Percentiles rank a stretch among this genome's conserved stretches.
Conservation (phyloP, 2,888 invertebrate species). For the Stenodema calcarata region DNA sequence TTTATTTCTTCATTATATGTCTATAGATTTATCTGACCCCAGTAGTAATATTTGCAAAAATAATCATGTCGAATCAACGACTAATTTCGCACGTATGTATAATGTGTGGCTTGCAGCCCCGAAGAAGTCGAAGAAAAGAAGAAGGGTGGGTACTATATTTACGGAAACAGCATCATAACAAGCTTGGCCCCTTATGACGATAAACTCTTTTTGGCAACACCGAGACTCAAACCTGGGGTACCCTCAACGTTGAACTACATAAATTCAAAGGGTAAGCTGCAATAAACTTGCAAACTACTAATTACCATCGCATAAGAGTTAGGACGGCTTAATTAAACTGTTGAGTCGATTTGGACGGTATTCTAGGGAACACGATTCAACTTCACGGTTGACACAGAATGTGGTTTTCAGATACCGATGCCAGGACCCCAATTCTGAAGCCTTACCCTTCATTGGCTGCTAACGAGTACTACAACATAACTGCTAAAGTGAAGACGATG, state of each 20-base stretch:
- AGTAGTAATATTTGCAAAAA: not conserved
- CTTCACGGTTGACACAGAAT: too few species aligned
- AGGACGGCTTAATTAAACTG: too few species aligned
- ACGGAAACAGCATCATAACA: slow-evolving; percentile 57
- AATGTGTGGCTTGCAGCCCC: not conserved
- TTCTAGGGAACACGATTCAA: too few species aligned
- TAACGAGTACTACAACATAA: slow-evolving; percentile 53
- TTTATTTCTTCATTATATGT: too few species aligned
- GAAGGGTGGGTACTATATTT: slow-evolving; percentile 49
- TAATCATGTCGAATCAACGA: too few species aligned
- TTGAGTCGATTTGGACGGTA: too few species aligned
- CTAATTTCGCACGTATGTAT: not conserved
- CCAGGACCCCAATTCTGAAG: slow-evolving; percentile 72
- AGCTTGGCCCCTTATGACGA: slow-evolving; percentile 58
- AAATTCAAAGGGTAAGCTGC: slow-evolving; percentile 50
- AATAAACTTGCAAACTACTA: not conserved
- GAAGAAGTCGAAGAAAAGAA: slow-evolving; percentile 14
- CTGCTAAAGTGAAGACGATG: slow-evolving; percentile 53
- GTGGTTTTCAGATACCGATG: slow-evolving; percentile 50
- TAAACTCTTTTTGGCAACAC: slow-evolving; percentile 58
- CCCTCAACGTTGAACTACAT: slow-evolving; percentile 58
- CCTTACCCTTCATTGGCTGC: slow-evolving; percentile 77
- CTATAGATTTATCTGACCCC: too few species aligned
- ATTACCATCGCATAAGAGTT: too few species aligned
- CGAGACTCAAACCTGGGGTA: slow-evolving; percentile 58